A percentile compares a stretch with the other conserved stretches of the same genome.
phyloP scores from a whole-genome alignment of 2,888 invertebrate genomes.

The Drosophila pseudotalamancana region DNA sequence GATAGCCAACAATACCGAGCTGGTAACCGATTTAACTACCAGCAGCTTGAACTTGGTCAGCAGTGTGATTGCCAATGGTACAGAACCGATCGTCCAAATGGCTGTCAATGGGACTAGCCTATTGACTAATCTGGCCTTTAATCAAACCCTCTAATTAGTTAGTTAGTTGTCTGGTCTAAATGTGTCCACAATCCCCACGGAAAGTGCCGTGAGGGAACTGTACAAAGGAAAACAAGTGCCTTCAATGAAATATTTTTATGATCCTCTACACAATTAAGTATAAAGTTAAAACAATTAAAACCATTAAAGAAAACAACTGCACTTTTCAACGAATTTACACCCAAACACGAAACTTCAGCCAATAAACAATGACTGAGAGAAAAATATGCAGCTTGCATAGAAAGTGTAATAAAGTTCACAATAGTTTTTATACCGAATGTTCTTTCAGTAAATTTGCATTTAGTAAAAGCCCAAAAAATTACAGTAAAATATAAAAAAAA shows the following conservation, averaged over 20 bases:
- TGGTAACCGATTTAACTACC: slow-evolving; percentile 23
- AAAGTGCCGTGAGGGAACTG: slow-evolving; percentile 39
- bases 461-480: slow-evolving; percentile 26
- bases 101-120: slow-evolving; percentile 44
- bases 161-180: slow-evolving; percentile 45
- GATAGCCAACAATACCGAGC: slow-evolving; percentile 33
- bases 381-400: slow-evolving; percentile 8
- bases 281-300: slow-evolving; percentile 4
- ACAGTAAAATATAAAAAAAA: slow-evolving; percentile 10
- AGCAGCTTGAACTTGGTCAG: slow-evolving; percentile 24
- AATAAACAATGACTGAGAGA: slow-evolving; percentile 9
- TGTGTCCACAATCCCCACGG: slow-evolving; percentile 13
- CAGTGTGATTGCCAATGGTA: slow-evolving; percentile 21
- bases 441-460: slow-evolving; percentile 39
- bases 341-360: slow-evolving; percentile 5
- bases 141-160: slow-evolving; percentile 47
- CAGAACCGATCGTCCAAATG: slow-evolving; percentile 22
- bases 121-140: slow-evolving; percentile 31
- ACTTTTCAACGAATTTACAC: too few species aligned
- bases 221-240: slow-evolving; percentile 62
- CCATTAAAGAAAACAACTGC: slow-evolving; percentile 11
- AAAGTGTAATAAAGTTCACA: slow-evolving; percentile 28
- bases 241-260: slow-evolving; percentile 42
- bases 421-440: slow-evolving; percentile 11
- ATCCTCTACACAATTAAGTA: slow-evolving; percentile 17